Percentiles rank a stretch among this genome's conserved stretches.
Evolutionary conservation across 2,797 vertebrate species (phyloP).

Genomic region (Anolis apletophallus): DNA sequence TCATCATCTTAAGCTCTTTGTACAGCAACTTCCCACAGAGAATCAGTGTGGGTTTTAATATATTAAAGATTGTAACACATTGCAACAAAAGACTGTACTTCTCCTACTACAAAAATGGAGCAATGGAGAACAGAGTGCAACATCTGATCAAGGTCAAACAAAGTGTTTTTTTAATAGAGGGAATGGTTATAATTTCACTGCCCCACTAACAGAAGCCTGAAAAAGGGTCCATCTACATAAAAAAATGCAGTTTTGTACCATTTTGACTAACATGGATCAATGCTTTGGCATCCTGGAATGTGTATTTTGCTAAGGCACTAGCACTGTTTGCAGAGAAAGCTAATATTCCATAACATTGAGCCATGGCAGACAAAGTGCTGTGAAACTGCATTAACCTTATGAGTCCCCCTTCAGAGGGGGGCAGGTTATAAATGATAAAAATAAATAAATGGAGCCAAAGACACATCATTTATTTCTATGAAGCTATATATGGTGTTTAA

Average conservation of each 20-base stretch:
- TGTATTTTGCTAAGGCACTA: too few relatives aligned
- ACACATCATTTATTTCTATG: background rate
- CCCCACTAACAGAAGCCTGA: background rate
- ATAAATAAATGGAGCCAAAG: too few relatives aligned
- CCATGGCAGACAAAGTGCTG: too few relatives aligned
- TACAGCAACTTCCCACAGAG: constrained; percentile 18
- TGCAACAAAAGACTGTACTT: background rate
- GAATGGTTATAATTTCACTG: background rate
- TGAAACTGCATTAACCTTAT: too few relatives aligned
- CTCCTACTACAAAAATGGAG: background rate
- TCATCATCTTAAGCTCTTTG: constrained; percentile 22
- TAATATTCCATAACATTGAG: too few relatives aligned
- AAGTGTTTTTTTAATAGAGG: background rate
- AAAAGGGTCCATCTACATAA: too few relatives aligned
- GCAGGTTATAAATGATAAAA: too few relatives aligned
- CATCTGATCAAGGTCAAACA: constrained; percentile 2
- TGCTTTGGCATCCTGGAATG: too few relatives aligned
- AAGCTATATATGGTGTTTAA: background rate
- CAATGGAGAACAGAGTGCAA: background rate
- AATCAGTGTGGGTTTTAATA: constrained; percentile 24
- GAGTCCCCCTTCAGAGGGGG: too few relatives aligned
- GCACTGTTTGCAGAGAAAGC: too few relatives aligned
- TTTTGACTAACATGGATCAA: too few relatives aligned
- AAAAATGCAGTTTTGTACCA: too few relatives aligned
- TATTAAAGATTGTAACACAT: constrained; percentile 5